Evolutionary conservation across 2,888 invertebrate species (phyloP), one percentile per base, ranked within the genome.

Genomic region (Adineta ricciae): DNA sequence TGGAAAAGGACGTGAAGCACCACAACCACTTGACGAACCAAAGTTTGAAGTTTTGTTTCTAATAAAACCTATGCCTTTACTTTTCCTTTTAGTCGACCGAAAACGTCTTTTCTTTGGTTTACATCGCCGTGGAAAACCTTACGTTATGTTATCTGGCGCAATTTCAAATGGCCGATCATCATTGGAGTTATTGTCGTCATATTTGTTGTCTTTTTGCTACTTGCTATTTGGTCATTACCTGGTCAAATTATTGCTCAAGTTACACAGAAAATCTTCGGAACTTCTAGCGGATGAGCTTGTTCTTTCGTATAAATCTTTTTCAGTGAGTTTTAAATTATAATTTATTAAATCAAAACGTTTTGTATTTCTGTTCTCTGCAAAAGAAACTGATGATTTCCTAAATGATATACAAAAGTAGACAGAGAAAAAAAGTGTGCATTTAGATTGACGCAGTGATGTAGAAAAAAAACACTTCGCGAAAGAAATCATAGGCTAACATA

Each of bases 91-190:
- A 85, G 85, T 50, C 83, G 85, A 38, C 85, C 85, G 11, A 83
- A 85, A 49, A 85, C 83, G 32, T 85, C 85, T n/a, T 85, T 85
- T 83, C 54, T 85, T 8, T 85, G 85, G 85, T 85, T 85, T 64
- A 83, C 83, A 19, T 72, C 46, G 19, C 85, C 85, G 0, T 85
- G 32, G n/a, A 83, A 85, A 85, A 24, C 73, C 32, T 83, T 85
- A 32, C 49, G 78, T n/a, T 83, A 21, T 50, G 32, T 85, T 36
- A 72, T 85, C 24, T 85, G 85, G 85, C 83, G 64, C n/a, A 85
- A 85, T 38, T 85, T 50, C 21, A 83, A 83, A 72, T 83, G 83
- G 78, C 21, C 54, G 36, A 49, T 85, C 46, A 14, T 85, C 11
- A 14, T 85, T 2, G 50, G 38, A 21, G 0, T 83, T 4, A 38